Evolutionary conservation across 1,140 invertebrate genomes (phyloP).

Genomic region (Trachymyrmex cornetzi): DNA sequence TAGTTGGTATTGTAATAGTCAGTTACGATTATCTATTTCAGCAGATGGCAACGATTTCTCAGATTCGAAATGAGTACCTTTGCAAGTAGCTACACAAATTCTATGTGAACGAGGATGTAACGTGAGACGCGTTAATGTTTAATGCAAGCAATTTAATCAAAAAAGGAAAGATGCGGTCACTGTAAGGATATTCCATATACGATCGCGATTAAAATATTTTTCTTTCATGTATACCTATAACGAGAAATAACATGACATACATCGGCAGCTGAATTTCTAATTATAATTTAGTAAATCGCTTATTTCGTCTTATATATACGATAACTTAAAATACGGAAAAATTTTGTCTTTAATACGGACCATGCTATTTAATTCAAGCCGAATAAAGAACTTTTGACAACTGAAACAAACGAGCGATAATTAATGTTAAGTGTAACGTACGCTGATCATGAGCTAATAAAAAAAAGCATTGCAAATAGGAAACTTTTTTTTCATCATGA

Average conservation of each 20-base stretch:
- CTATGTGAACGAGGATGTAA: background rate
- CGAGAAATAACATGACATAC: background rate
- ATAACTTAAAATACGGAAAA: constrained; percentile 3
- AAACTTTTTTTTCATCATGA: constrained; percentile 30
- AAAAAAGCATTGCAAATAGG: constrained; percentile 19
- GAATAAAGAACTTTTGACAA: background rate
- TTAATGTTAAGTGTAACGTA: constrained; percentile 16
- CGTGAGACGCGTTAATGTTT: background rate
- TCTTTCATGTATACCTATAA: background rate
- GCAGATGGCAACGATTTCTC: constrained; percentile 12
- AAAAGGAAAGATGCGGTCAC: background rate
- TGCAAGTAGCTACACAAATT: background rate
- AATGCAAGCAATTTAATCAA: constrained; percentile 19
- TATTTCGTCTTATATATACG: background rate
- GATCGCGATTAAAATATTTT: background rate
- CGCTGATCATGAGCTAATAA: constrained; percentile 41
- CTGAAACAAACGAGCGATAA: constrained; percentile 23
- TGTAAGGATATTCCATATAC: background rate
- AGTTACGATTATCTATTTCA: constrained; percentile 8
- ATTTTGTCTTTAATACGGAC: background rate
- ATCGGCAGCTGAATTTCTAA: background rate
- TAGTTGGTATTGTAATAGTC: constrained; percentile 4
- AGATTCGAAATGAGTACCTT: background rate
- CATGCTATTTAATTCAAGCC: constrained; percentile 6
- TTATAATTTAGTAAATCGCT: background rate